A percentile compares a stretch with the other conserved stretches of the same genome.
Conservation (phyloP, 1,140 invertebrate species). For the Venturia canescens region DNA sequence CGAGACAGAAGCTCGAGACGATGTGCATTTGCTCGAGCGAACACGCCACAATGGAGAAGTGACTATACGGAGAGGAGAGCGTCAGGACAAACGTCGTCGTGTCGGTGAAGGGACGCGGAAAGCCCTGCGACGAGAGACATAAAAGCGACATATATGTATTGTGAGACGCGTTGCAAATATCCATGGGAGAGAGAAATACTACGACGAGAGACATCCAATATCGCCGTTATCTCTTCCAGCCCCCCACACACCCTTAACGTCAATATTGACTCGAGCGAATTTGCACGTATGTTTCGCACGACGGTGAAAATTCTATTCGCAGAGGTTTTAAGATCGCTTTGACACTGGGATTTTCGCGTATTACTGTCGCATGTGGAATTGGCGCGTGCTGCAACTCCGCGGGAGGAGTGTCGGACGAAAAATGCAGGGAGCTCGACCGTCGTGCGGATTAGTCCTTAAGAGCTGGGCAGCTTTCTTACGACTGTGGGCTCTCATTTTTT, state of each 20-base stretch:
- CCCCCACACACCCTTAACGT: constrained; percentile 49
- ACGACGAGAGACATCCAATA: constrained; percentile 71
- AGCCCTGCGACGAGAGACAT: constrained; percentile 25
- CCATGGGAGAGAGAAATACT: constrained; percentile 29
- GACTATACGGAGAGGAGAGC: constrained; percentile 64
- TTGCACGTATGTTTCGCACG: constrained; percentile 13
- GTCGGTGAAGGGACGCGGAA: constrained; percentile 44
- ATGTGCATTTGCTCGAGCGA: constrained; percentile 75
- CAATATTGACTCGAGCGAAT: constrained; percentile 70
- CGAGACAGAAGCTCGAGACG: constrained; percentile 50
- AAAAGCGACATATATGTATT: constrained; percentile 16
- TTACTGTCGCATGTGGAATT: no score
- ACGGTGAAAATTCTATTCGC: no score
- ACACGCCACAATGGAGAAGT: constrained; percentile 72
- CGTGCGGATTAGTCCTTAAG: no score
- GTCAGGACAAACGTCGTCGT: constrained; percentile 37
- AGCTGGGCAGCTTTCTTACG: no score
- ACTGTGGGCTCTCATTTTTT: no score
- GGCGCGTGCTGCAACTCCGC: no score
- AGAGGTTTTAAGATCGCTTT: no score
- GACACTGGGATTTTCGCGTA: no score
- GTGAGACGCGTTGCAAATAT: constrained; percentile 35
- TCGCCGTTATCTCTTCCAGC: constrained; percentile 71
- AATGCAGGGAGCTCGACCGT: no score
- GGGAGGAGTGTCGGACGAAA: no score